Percentiles rank a stretch among this genome's conserved stretches.
phyloP scores from a whole-genome alignment of 2,113 vertebrate genomes.

The Bufo gargarizans region DNA sequence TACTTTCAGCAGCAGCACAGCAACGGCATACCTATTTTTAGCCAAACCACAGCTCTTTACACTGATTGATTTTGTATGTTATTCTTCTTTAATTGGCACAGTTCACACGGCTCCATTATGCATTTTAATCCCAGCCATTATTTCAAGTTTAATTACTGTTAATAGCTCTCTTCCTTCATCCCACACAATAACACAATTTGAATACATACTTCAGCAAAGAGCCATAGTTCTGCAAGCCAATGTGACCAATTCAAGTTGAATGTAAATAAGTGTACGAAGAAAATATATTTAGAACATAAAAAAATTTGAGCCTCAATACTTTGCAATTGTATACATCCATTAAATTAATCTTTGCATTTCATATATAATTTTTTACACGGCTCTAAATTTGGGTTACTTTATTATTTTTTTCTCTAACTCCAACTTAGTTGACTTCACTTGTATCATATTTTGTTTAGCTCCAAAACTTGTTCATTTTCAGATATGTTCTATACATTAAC shows the following conservation, averaged over 20 bases:
- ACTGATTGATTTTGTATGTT: conserved; percentile 43
- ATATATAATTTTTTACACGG: too few relatives aligned
- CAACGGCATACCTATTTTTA: conserved; percentile 32
- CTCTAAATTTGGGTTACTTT: not conserved
- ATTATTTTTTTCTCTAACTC: not conserved
- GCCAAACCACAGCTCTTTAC: conserved; percentile 7
- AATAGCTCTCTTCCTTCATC: conserved; percentile 42
- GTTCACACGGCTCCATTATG: conserved; percentile 39
- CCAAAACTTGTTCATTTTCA: not conserved
- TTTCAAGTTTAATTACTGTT: conserved; percentile 51
- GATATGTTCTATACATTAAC: not conserved
- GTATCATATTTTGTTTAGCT: not conserved
- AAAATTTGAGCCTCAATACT: too few relatives aligned
- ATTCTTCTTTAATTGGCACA: conserved; percentile 41
- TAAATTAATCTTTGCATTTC: too few relatives aligned
- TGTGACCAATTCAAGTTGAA: conserved; percentile 14
- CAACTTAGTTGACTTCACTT: not conserved
- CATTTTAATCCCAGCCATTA: conserved; percentile 48
- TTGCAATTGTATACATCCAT: too few relatives aligned
- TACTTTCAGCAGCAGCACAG: conserved; percentile 26
- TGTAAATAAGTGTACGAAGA: not conserved
- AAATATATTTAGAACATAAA: not conserved
- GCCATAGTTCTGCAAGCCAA: conserved; percentile 11
- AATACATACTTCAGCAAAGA: conserved; percentile 38
- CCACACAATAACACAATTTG: conserved; percentile 23